phyloP scores from a whole-genome alignment of 2,888 invertebrate species.

The Agonopterix alstromeriana region DNA sequence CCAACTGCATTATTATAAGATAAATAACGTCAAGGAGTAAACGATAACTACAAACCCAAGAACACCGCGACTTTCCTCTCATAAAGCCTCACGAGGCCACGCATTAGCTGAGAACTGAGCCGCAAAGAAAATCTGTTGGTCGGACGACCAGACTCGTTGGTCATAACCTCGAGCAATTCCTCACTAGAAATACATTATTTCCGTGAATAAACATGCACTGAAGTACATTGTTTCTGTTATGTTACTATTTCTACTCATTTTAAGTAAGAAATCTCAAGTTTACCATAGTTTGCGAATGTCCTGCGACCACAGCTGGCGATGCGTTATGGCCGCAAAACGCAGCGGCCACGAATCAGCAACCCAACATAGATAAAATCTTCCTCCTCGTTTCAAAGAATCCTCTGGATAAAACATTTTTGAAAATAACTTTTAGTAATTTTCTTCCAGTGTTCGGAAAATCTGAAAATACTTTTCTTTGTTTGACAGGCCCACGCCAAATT shows the following conservation, averaged over 20 bases:
- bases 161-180: constrained; percentile 50
- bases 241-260: not conserved
- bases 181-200: constrained; percentile 34
- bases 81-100: constrained; percentile 56
- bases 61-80: constrained; percentile 49
- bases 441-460: not conserved
- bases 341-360: constrained; percentile 66
- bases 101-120: constrained; percentile 56
- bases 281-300: constrained; percentile 60
- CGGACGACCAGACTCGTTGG: constrained; percentile 55
- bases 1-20: not conserved
- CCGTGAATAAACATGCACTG: not conserved
- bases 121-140: constrained; percentile 56
- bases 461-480: not conserved
- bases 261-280: not conserved
- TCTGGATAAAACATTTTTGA: constrained; percentile 59
- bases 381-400: constrained; percentile 53
- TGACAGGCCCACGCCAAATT: not conserved
- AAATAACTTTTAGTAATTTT: not conserved
- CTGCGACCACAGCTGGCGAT: constrained; percentile 54
- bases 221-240: too few species aligned
- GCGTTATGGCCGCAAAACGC: constrained; percentile 52
- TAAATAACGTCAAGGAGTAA: not conserved
- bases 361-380: constrained; percentile 65
- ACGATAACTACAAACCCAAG: constrained; percentile 25